Base-by-base conservation (phyloP, 2,113 vertebrate genomes). In the Todiramphus saurophagus region DNA sequence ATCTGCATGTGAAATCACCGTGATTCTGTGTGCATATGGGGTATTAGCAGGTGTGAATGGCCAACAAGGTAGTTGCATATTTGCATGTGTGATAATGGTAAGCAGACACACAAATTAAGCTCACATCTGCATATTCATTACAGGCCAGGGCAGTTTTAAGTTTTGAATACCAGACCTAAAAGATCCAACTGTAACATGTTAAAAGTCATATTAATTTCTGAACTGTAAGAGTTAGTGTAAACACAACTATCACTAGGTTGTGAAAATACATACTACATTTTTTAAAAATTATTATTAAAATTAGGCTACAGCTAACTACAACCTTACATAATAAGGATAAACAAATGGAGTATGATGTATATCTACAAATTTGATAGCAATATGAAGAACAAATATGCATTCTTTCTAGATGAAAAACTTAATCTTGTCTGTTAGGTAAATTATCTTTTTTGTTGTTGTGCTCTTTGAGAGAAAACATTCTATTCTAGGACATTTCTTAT, bases 1-100 rank as follows among this genome's bases (percentile, higher is more conserved):
- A 90, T 73, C 64, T 83, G 95, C 89, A 56, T 59, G 74, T 41
- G 58, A 67, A 76, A 67, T 72, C 27, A 18, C 21, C 16, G 0
- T 0, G 41, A 18, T 3, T 39, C 50, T 48, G 62, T 68, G 60
- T 48, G 76, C 60, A 51, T 75, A 46, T 5, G 30, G 51, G 39
- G 27, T 23, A 48, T 85, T 1, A 89, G 82, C 58, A 89, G 77
- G 83, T 95, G 91, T 20, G 90, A 97, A 97, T 55, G 79, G 86
- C 25, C 90, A 58, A 51, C 70, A 15, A 83, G 67, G 48, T 60
- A 76, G 50, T 6, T 8, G 59, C 10, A 56, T 2, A 17, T 96
- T 90, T 95, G 64, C 89, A 87, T 60, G 31, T 16, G 63, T 73
- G 59, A 60, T 46, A 20, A 33, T 0, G 64, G 35, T 16, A 91